Conservation (phyloP, 2,113 vertebrate species). For the Silurus meridionalis region DNA sequence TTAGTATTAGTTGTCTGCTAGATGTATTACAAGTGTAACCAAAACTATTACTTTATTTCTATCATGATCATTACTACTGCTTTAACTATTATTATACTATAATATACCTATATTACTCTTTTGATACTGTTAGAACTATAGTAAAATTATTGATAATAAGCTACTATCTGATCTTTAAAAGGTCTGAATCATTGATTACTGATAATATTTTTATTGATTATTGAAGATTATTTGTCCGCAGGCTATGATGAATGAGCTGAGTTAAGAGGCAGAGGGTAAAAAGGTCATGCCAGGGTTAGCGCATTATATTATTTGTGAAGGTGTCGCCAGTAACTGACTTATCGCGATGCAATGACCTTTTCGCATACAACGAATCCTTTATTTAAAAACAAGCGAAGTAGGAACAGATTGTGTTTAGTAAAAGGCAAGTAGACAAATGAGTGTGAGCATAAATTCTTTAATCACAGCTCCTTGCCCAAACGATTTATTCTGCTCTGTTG, state of each 20-base stretch:
- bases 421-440: background rate
- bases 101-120: too few species aligned
- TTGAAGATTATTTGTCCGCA: background rate
- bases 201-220: background rate
- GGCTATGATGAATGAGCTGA: slow-evolving; percentile 15
- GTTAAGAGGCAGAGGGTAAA: background rate
- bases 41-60: background rate
- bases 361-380: background rate
- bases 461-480: slow-evolving; percentile 4
- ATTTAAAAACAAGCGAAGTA: background rate
- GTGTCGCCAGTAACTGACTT: background rate
- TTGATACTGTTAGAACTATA: background rate
- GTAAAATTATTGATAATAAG: background rate
- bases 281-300: background rate
- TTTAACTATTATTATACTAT: background rate
- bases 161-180: background rate
- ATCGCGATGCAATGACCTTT: background rate
- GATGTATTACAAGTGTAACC: background rate
- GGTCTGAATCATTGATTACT: background rate
- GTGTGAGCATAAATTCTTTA: slow-evolving; percentile 9
- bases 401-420: background rate
- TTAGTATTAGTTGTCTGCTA: background rate
- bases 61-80: too few species aligned
- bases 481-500: background rate
- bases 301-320: background rate